These are phyloP conservation scores for Struthidea cinerea DNA, from an alignment of 2,113 vertebrate genomes.

Conservation along the genomic window DNA sequence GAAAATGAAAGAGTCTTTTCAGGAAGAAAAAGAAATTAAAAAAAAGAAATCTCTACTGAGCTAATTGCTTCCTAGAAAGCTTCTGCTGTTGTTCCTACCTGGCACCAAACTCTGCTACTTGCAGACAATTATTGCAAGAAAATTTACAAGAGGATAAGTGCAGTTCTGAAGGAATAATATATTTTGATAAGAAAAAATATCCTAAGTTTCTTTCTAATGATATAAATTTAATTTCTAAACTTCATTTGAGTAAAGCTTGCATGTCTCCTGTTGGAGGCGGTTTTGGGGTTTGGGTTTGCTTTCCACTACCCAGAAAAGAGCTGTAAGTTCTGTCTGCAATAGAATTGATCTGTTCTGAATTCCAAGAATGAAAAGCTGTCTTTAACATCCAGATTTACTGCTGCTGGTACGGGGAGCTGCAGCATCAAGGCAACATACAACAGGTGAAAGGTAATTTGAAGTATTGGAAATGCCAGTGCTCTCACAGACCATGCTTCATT, in stretches of 20 bases:
- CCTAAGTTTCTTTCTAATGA: background rate
- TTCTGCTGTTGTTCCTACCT: background rate
- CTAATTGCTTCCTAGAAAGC: conserved; percentile 7
- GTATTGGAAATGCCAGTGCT: background rate
- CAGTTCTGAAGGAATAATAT: background rate
- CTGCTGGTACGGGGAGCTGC: background rate
- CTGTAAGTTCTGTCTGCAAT: background rate
- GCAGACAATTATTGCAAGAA: background rate
- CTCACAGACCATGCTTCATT: background rate
- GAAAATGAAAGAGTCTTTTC: background rate
- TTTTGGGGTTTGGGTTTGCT: background rate
- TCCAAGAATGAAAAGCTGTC: background rate
- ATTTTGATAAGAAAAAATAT: background rate
- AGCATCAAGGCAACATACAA: background rate
- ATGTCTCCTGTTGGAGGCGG: fast-evolving
- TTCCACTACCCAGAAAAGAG: background rate
- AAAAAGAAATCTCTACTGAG: background rate
- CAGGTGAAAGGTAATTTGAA: background rate
- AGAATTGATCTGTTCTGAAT: background rate
- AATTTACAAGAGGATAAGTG: background rate
- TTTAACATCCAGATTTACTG: background rate
- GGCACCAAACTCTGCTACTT: background rate
- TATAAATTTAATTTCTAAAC: background rate
- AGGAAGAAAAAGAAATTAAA: background rate
- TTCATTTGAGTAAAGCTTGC: background rate